Evolutionary conservation across 2,113 vertebrate species (phyloP).

Genomic region (Cricetomys ansorgei): DNA sequence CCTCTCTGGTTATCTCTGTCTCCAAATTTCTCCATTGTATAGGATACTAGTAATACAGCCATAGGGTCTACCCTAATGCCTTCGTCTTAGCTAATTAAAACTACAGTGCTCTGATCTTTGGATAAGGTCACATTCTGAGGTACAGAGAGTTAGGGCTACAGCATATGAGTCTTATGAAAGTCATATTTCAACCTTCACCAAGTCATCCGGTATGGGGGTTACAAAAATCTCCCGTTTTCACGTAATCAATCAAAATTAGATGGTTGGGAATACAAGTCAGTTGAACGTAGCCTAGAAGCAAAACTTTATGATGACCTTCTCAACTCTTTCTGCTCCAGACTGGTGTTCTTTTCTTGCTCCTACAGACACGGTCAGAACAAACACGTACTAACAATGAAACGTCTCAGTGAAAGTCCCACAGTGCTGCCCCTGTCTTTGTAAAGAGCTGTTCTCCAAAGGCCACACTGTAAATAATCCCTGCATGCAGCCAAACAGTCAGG

Average conservation of each 20-base stretch:
- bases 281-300: not conserved
- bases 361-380: not conserved
- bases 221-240: not conserved
- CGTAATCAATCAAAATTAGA: not conserved
- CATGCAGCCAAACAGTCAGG: not conserved
- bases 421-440: not conserved
- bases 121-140: constrained; percentile 5
- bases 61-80: not conserved
- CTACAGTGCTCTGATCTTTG: not conserved
- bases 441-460: not conserved
- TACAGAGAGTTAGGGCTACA: not conserved
- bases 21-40: not conserved
- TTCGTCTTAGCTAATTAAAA: constrained; percentile 33
- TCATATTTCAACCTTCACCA: not conserved
- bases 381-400: not conserved
- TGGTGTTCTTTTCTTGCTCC: not conserved
- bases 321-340: not conserved
- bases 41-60: not conserved
- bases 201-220: not conserved
- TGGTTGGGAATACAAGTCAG: not conserved
- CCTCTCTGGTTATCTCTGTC: not conserved
- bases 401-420: not conserved
- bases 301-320: not conserved
- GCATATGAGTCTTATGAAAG: not conserved
- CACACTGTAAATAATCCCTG: not conserved